Conservation (phyloP, 2,113 vertebrate species). For the Dasyurus viverrinus region DNA sequence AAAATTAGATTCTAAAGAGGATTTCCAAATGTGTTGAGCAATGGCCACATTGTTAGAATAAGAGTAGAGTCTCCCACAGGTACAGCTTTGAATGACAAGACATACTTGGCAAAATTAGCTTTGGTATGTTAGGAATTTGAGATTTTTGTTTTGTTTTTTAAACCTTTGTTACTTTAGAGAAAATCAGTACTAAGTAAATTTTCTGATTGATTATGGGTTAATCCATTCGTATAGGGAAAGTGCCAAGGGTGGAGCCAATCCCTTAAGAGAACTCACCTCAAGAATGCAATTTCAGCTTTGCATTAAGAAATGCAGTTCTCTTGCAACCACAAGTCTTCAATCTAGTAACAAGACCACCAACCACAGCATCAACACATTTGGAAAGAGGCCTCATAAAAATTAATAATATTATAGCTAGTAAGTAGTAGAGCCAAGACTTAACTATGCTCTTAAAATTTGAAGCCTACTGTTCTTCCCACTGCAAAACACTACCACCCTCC, state of each 20-base stretch:
- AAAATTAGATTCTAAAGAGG: not conserved
- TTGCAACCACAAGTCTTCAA: not conserved
- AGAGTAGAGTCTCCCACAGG: not conserved
- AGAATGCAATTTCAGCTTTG: not conserved
- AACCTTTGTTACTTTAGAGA: not conserved
- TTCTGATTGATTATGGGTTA: not conserved
- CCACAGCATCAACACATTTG: constrained; percentile 1
- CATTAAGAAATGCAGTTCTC: not conserved
- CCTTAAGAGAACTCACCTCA: not conserved
- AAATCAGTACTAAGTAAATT: not conserved
- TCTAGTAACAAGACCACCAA: not conserved
- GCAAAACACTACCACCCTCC: not conserved
- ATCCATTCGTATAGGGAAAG: not conserved
- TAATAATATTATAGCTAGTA: not conserved
- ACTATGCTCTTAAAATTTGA: not conserved
- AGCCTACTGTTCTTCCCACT: not conserved
- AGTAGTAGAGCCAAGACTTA: not conserved
- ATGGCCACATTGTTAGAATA: not conserved
- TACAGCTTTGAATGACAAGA: not conserved
- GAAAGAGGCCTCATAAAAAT: not conserved
- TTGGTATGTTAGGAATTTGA: not conserved
- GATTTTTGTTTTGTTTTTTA: not conserved
- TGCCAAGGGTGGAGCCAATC: not conserved
- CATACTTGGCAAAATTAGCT: not conserved
- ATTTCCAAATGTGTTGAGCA: not conserved